Evolutionary conservation across 2,888 invertebrate species (phyloP).

Genomic region (Agrotis exclamationis): DNA sequence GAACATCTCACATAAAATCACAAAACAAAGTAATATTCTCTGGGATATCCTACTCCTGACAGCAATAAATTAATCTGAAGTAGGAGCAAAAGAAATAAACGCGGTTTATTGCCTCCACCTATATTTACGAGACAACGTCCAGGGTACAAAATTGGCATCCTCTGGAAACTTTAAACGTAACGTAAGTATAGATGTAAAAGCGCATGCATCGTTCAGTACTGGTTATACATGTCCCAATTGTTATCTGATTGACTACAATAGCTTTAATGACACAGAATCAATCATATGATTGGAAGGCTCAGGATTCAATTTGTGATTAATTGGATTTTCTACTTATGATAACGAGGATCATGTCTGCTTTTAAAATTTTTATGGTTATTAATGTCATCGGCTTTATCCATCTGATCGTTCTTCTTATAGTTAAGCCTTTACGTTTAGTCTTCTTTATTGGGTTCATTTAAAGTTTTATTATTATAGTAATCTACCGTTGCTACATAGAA

Average conservation of each 20-base stretch:
- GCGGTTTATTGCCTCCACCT: constrained; percentile 53
- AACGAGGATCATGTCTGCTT: constrained; percentile 48
- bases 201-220: constrained; percentile 33
- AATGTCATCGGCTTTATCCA: constrained; percentile 27
- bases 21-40: constrained; percentile 41
- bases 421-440: constrained; percentile 7
- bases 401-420: constrained; percentile 3
- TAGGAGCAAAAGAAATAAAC: constrained; percentile 57
- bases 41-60: constrained; percentile 42
- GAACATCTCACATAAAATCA: constrained; percentile 39
- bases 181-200: constrained; percentile 56
- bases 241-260: constrained; percentile 45
- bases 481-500: constrained; percentile 11
- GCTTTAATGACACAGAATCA: constrained; percentile 49
- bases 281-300: constrained; percentile 41
- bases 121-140: constrained; percentile 59
- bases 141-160: constrained; percentile 61
- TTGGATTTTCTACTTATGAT: constrained; percentile 44
- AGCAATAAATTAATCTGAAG: constrained; percentile 60
- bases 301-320: constrained; percentile 46
- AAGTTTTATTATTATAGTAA: constrained; percentile 19
- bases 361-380: constrained; percentile 44
- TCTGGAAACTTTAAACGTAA: constrained; percentile 54
- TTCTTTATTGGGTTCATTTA: constrained; percentile 19
- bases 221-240: constrained; percentile 41